Evolutionary conservation across 2,888 invertebrate species (phyloP), one percentile per base, ranked within the genome.

Genomic region (Hoplodrina blanda): DNA sequence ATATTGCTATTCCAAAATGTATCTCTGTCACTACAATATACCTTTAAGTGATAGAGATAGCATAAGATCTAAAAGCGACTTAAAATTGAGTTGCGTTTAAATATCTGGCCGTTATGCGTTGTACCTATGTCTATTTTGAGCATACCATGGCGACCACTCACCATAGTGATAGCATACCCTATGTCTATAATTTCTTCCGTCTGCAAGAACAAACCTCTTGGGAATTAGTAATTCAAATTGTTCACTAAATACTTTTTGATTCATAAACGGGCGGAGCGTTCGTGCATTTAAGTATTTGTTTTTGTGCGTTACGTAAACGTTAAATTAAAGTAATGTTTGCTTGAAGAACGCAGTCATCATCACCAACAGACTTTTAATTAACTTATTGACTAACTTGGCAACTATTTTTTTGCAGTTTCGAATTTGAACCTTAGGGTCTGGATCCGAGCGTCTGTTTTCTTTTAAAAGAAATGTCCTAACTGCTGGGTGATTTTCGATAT

Each of bases 161-260:
- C 17, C 44, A 13, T 13, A 13, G 5, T 17, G 13, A 11, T 0
- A 6, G 20, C n/a, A 54, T 44, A 13, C 54, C 52, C 19, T 11
- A 30, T 62, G 60, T 59, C 46, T 54, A 19, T 46, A 44, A 50
- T 55, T 37, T 63, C n/a, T 53, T 33, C 72, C 8, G 1, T 57
- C 44, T 17, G 46, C 56, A 77, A 73, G 62, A 66, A 71, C 59
- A 60, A 82, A 61, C 63, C 66, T 89, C 85, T 81, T 78, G 80
- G 80, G 85, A 91, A 91, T 92, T 92, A 90, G 89, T 86, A 87
- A 91, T 89, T 90, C 92, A 92, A 90, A 93, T 92, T 88, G 83
- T 80, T 80, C 77, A 83, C 86, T 84, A 89, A 90, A 88, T 88
- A 91, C 88, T 90, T 91, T 90, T 80, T 90, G 91, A 92, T 91